Base-by-base conservation (phyloP, 2,113 vertebrate genomes). In the Chloroceryle aenea region DNA sequence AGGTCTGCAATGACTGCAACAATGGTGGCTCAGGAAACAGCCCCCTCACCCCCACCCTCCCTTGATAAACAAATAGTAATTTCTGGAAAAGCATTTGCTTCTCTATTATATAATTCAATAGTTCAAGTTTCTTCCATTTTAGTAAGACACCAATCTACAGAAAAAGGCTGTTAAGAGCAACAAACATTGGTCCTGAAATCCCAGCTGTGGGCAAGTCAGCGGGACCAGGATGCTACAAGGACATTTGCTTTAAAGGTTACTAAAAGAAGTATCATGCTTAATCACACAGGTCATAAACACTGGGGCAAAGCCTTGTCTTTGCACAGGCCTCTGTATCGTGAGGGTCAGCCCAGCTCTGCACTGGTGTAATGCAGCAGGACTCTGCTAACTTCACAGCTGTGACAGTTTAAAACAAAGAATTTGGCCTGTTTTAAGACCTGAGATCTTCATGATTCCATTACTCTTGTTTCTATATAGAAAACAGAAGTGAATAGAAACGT, bases 11-110 rank as follows among this genome's bases (percentile, higher is more conserved):
- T 16, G 26, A 26, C 45, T 80, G 27, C 29, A 76, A 45, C n/a
- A 67, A 14, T 10, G 38, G 40, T 58, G 72, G 30, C 68, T 61
- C 59, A 71, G 72, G 50, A 85, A 91, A 63, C 38, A 63, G 64
- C 45, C 47, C 42, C 2, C 45, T 25, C 14, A n/a, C 12, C 25
- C 38, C 30, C 18, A 48, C 16, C 12, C 19, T 64, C n/a, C 19
- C 61, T 81, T 12, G 5, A 42, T 20, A 79, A 79, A 87, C 36
- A 71, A 63, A 68, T 6, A 34, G 26, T 62, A 64, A 82, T 74
- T 93, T 90, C 59, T 90, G 83, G 83, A 47, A 86, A 90, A 74
- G 13, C 34, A 42, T 86, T 84, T 93, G 12, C 29, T 67, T 89
- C 52, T 83, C 18, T 29, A 10, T 92, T 94, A 84, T 47, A 9